Conservation (phyloP, 1,140 invertebrate genomes). For the Euura lappo region DNA sequence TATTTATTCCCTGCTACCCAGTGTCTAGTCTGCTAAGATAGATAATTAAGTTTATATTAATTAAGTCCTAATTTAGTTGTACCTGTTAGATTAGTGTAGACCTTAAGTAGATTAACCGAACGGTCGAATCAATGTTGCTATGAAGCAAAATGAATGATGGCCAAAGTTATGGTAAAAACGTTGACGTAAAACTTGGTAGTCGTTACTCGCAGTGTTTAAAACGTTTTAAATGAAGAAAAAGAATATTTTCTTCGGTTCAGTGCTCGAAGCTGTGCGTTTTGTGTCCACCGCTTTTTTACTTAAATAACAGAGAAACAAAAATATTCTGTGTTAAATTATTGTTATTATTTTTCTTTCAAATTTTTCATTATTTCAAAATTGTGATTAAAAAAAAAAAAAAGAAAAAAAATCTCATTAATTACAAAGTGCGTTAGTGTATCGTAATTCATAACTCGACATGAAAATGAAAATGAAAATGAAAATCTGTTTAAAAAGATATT, state of each 20-base stretch:
- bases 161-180: background rate
- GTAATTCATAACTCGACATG: too few relatives aligned
- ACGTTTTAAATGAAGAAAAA: constrained; percentile 2
- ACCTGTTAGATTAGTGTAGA: too few relatives aligned
- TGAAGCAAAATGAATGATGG: background rate
- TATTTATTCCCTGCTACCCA: constrained; percentile 21
- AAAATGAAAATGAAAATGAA: background rate
- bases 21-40: constrained; percentile 32
- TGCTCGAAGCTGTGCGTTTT: background rate
- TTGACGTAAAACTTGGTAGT: background rate
- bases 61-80: too few relatives aligned
- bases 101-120: background rate
- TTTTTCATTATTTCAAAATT: too few relatives aligned
- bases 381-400: too few relatives aligned
- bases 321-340: too few relatives aligned
- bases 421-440: too few relatives aligned
- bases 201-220: background rate
- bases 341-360: too few relatives aligned
- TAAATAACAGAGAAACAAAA: background rate
- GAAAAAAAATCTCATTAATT: too few relatives aligned
- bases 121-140: background rate
- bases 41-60: background rate
- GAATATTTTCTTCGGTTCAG: background rate
- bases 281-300: background rate
- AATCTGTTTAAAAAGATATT: background rate